Evolutionary conservation across 2,888 invertebrate species (phyloP).

Genomic region (Tetropium fuscum): DNA sequence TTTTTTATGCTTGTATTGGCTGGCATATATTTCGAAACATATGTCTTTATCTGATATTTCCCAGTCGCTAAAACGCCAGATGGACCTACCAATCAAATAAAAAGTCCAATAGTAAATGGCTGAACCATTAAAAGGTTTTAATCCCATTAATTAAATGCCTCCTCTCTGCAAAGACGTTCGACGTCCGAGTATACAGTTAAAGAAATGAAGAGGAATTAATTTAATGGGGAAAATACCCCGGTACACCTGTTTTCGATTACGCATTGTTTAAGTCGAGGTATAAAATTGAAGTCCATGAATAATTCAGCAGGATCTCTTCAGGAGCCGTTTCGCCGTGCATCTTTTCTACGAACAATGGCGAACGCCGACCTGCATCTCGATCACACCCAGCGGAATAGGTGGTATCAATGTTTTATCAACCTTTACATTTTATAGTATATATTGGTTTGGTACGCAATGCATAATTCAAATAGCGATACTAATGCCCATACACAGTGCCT

Average conservation of each 20-base stretch:
- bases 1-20: too few relatives aligned
- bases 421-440: neutral
- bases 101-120: neutral
- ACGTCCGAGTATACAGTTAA: neutral
- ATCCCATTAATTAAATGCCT: neutral
- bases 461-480: too few relatives aligned
- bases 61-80: too few relatives aligned
- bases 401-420: neutral
- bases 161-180: neutral
- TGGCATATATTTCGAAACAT: too few relatives aligned
- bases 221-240: slow-evolving; percentile 9
- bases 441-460: neutral
- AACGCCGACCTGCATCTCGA: slow-evolving; percentile 5
- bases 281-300: slow-evolving; percentile 23
- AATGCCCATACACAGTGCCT: too few relatives aligned
- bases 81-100: too few relatives aligned
- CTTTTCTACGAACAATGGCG: slow-evolving; percentile 8
- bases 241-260: slow-evolving; percentile 26
- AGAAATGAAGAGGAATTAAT: slow-evolving; percentile 6
- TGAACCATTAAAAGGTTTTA: neutral
- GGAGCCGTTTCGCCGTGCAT: slow-evolving; percentile 9
- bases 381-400: slow-evolving; percentile 8
- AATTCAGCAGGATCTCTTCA: slow-evolving; percentile 15
- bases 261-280: slow-evolving; percentile 11
- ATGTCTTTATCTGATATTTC: too few relatives aligned